Evolutionary conservation across 2,888 invertebrate species (phyloP), one percentile per base, ranked within the genome.

Genomic region (Branchipolynoe longqiensis): DNA sequence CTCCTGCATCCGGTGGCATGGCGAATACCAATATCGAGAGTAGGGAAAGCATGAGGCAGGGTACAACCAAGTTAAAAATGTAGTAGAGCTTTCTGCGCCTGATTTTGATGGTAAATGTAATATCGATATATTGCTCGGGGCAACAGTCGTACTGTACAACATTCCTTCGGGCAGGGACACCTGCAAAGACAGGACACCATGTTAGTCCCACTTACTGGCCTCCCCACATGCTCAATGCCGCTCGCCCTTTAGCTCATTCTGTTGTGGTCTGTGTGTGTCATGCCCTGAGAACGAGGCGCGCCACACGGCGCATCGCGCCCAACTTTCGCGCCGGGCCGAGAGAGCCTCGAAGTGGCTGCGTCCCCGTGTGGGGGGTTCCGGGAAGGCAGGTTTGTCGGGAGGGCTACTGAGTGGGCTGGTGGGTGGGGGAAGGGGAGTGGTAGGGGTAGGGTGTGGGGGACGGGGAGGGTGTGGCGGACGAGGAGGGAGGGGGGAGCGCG

Each of bases 41-140:
- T 91, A 98, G 97, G 91, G 98, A 98, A 94, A 99, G 98, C 94
- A 99, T 96, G 93, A 99, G 97, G 94, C 98, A 98, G 90, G 99
- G 99, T 94, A 99, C 97, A 94, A 99, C 98, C 94, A 99, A 96
- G 95, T 99, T 99, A 96, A 98, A 98, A 95, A 98, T 98, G 95
- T 98, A 99, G 95, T 98, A 99, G 91, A 99, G 96, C 88, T 98
- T 98, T 94, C 98, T 96, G 93, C 99, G 96, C 92, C 98, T 96
- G 94, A 99, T 98, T 94, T 97, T 96, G 92, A 99, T 97, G 92
- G 96, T 96, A 95, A 98, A 99, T 90, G 98, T 98, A 93, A 98
- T 97, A 95, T 99, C 98, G 94, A 98, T 90, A 87, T 93, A 94
- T 58, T 86, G 86, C 97, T 90, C 98, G 96, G 94, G 98, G 97